phyloP scores from a whole-genome alignment of 2,888 invertebrate genomes.

The Pachycephus smyrnensis region DNA sequence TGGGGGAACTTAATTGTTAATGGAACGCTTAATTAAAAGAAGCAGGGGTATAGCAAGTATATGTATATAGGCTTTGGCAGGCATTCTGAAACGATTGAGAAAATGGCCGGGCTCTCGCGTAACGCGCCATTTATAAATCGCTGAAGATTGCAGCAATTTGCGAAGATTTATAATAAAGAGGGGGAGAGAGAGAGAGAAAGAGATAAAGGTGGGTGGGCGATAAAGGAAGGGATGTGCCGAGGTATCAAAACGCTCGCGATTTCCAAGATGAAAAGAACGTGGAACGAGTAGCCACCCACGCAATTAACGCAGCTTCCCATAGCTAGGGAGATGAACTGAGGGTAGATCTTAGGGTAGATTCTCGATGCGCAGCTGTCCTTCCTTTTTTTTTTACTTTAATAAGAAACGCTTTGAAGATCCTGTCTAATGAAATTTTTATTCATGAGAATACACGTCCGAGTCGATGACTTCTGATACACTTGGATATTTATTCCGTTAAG shows the following conservation, averaged over 20 bases:
- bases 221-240: not conserved
- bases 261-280: not conserved
- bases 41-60: not conserved
- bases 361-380: not conserved
- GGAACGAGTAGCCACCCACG: not conserved
- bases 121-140: not conserved
- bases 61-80: not conserved
- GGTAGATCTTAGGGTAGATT: not conserved
- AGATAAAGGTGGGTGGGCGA: not conserved
- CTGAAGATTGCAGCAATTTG: not conserved
- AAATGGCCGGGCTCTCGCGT: not conserved
- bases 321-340: not conserved
- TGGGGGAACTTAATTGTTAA: not conserved
- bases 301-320: not conserved
- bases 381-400: not conserved
- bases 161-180: not conserved
- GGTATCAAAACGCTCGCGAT: not conserved
- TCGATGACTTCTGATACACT: not conserved
- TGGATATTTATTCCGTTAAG: no score
- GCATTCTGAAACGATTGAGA: not conserved
- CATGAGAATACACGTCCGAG: not conserved
- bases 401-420: not conserved
- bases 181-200: not conserved
- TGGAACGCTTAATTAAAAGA: not conserved
- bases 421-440: not conserved